A percentile compares a stretch with the other conserved stretches of the same genome.
phyloP scores from a whole-genome alignment of 2,888 invertebrate species.

The Lasioglossum leucozonium region DNA sequence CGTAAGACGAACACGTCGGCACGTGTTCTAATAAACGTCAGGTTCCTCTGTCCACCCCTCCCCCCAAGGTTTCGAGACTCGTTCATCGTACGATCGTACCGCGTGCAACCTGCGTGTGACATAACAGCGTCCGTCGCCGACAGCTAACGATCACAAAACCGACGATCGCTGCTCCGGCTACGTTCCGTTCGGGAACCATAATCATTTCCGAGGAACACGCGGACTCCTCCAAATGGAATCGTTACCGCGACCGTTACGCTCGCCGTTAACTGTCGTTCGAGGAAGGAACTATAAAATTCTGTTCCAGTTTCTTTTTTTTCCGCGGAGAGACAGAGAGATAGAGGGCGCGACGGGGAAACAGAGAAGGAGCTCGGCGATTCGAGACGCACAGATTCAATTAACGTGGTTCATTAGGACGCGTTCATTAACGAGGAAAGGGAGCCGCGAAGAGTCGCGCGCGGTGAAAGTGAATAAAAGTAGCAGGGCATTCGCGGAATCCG shows the following conservation, averaged over 20 bases:
- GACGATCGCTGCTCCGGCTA: background rate
- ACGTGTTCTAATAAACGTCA: conserved; percentile 20
- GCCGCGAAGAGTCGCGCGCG: conserved; percentile 5
- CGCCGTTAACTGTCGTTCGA: conserved; percentile 43
- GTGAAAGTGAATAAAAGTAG: conserved; percentile 30
- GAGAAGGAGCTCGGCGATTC: background rate
- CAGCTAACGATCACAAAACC: conserved; percentile 24
- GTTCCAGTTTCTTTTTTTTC: conserved; percentile 44
- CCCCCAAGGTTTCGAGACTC: background rate
- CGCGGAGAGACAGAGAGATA: background rate
- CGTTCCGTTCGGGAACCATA: conserved; percentile 19
- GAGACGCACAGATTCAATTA: conserved; percentile 36
- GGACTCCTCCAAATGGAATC: conserved; percentile 31
- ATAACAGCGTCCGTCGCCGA: conserved; percentile 6
- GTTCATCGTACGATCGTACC: conserved; percentile 29
- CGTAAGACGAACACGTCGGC: background rate
- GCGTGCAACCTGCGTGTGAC: conserved; percentile 7
- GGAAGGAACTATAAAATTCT: conserved; percentile 43
- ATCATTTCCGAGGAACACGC: conserved; percentile 34
- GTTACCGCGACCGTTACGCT: conserved; percentile 45
- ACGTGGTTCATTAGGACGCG: conserved; percentile 37
- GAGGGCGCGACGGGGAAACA: background rate
- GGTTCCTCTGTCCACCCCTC: background rate
- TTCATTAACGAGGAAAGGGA: conserved; percentile 24
- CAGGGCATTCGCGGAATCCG: conserved; percentile 15